Evolutionary conservation across 1,140 invertebrate species (phyloP), one percentile per base, ranked within the genome.

Genomic region (Ceratoteleas bidentatus): DNA sequence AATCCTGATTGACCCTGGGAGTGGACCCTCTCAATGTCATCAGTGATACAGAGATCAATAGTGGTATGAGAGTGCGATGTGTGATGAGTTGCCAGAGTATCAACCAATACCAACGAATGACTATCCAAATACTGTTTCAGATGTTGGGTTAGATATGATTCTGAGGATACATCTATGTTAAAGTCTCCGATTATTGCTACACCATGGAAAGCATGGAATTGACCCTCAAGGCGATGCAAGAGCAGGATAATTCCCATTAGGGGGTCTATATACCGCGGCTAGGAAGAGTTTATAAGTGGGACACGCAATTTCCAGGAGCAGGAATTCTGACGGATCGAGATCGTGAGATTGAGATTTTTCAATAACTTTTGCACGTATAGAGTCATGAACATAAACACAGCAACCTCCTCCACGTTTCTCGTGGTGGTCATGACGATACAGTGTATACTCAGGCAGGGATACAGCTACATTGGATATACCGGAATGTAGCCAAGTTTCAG

Each of bases 401-500:
- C 8, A 9, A 1, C 40, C 40, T 1, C 40, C 40, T 2, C 40
- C 40, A 1, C 8, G 8, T 10, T 6, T n/a, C 0, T 9, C 40
- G 1, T 2, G 40, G 2, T 6, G 40, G 6, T 43, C 40, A 2
- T 43, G 40, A 24, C 24, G 24, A 24, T 2, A 24, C 1, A 24
- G 24, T 24, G 24, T 24, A 24, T 24, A 4, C 24, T 2, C 4
- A 2, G 24, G 24, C 4, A 24, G 4, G 1, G 24, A 24, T 2
- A 24, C 24, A 4, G 24, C 24, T 24, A 4, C 24, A 24, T 24
- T 4, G 1, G 24, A 24, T 1, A 24, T 24, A 4, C 24, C 24
- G 4, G 24, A 4, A 24, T 24, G 24, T 1, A 60, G 14, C 57
- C 57, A 60, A 0, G 57, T 60, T 33, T 60, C 40, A 32, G 40